Evolutionary conservation across 2,888 invertebrate genomes (phyloP).

Genomic region (Trypoxylon attenuatum): DNA sequence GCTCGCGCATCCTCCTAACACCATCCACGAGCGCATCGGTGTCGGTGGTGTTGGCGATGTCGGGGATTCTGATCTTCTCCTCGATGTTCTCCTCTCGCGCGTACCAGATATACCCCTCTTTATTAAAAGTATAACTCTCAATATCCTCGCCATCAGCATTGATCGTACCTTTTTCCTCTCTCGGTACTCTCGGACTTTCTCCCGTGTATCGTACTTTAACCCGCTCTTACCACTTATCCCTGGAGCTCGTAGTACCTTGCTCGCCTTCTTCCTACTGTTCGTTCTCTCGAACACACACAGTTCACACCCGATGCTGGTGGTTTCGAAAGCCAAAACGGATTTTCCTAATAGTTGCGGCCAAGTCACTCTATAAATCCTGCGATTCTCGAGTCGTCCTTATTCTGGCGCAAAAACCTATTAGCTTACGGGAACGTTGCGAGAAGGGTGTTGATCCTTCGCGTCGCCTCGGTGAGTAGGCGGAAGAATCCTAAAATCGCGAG

Average conservation of each 20-base stretch:
- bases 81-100: constrained; percentile 28
- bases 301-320: no score
- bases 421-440: no score
- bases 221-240: neutral
- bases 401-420: no score
- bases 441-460: no score
- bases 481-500: constrained; percentile 53
- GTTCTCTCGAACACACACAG: neutral
- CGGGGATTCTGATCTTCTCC: constrained; percentile 34
- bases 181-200: neutral
- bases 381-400: no score
- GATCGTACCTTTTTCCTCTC: constrained; percentile 33
- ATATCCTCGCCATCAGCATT: constrained; percentile 46
- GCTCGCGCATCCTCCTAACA: constrained; percentile 61
- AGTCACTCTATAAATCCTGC: no score
- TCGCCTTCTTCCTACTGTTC: neutral
- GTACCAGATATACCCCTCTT: constrained; percentile 61
- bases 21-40: no score
- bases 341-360: no score
- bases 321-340: no score
- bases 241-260: neutral
- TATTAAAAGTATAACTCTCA: constrained; percentile 72
- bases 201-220: no score
- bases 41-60: constrained; percentile 41
- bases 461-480: no score